Evolutionary conservation across 2,888 invertebrate genomes (phyloP), one percentile per base, ranked within the genome.

Genomic region (Lysandra bellargus): DNA sequence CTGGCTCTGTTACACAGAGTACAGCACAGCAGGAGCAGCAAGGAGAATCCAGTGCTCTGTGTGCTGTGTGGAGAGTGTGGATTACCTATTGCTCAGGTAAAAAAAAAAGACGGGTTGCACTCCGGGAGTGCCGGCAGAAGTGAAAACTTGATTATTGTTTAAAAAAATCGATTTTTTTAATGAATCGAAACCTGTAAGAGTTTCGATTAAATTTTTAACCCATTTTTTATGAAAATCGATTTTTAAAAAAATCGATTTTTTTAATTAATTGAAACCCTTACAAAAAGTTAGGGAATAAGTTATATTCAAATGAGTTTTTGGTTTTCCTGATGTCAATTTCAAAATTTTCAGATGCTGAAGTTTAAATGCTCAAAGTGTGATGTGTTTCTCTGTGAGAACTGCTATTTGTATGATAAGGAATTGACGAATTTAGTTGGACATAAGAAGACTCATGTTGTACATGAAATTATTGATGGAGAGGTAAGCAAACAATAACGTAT

Each of bases 341-440:
- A 49, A n/a, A 40, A 49, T 78, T 78, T 79, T 30, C 89, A 95
- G 95, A 90, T 93, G 79, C 85, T 95, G 1, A 93, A 90, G 82
- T 95, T 95, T 82, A 92, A 91, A 83, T 95, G 95, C 80, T 87
- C 89, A 1, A 93, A 93, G 82, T 95, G 95, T 79, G 89, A 91
- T 9, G 83, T 90, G 44, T 90, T 91, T 83, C 91, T 95, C 82
- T 95, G 95, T 83, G 95, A 95, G 84, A 92, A 91, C 79, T 95
- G 95, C 82, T 94, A 94, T 82, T 86, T 95, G 80, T 94, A 92
- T 80, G 91, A 90, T 82, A 92, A 90, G 81, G 89, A 91, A 64
- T 81, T 90, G 81, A 87, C 88, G 0, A 81, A 84, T 9, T 87
- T 91, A 0, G 83, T 83, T 33, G 91, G 93, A 61, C 95, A 95